Evolutionary conservation across 2,113 vertebrate species (phyloP), one percentile per base, ranked within the genome.

Genomic region (Corythoichthys intestinalis): DNA sequence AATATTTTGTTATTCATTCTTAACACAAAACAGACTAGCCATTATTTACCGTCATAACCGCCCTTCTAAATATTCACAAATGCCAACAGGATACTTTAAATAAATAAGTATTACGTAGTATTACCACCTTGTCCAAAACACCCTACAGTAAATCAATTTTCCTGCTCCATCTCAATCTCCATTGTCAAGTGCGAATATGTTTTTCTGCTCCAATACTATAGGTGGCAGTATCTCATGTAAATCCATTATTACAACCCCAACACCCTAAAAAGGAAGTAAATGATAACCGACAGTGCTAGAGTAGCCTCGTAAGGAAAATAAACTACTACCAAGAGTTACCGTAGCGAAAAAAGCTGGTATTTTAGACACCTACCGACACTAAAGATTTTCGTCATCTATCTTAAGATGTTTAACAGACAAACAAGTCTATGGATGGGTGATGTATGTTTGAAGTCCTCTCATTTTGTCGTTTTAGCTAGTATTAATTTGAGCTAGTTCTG

Each of bases 351-450:
- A 63, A 34, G 12, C 12, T 47, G 5, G 4, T 2, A 1, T 63
- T 63, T 44, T 44, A 4, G 17, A 17, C 39, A 10, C 17, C 39
- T 28, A 20, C 54, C 54, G 13, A 58, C 11, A 34, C 6, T 38
- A 10, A 9, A 37, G 34, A 46, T 20, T 1, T 3, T 15, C 2
- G n/a, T 6, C 53, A 3, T 11, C 6, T 11, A 14, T 5, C 1
- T 0, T 41, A 87, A 72, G 35, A 93, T 93, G 92, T 93, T 93
- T 64, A 93, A 93, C 83, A 75, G 92, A 78, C 91, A 93, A 86
- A 92, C 90, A 14, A 93, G 91, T 70, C 71, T 93, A 8, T 93
- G 92, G 92, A 93, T 93, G 92, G 92, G 92, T 70, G 92, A 93
- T 54, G 92, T 93, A 89, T 56, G 92, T 91, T 58, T 68, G 52